Conservation (phyloP, 2,888 invertebrate genomes). For the Drosophila ezoana region DNA sequence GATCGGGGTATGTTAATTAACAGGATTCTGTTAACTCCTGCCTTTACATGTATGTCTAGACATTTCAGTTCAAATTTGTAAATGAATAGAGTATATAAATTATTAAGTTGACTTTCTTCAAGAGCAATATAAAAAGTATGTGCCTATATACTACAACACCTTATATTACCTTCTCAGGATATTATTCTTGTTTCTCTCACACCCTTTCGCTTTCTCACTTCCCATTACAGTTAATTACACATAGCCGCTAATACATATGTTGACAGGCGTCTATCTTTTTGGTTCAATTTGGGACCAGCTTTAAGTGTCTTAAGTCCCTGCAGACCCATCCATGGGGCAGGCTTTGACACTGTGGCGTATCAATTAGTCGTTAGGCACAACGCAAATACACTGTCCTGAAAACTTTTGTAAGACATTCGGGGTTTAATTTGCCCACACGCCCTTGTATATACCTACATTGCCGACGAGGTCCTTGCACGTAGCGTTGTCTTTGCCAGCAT, state of each 20-base stretch:
- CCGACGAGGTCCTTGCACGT: constrained; percentile 23
- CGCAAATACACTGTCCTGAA: constrained; percentile 36
- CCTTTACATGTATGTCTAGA: too few relatives aligned
- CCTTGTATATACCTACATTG: constrained; percentile 7
- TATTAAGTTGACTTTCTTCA: too few relatives aligned
- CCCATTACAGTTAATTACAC: constrained; percentile 47
- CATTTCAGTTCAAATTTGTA: too few relatives aligned
- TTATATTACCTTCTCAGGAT: too few relatives aligned
- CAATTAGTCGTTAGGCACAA: constrained; percentile 54
- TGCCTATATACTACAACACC: too few relatives aligned
- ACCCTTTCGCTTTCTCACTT: background rate
- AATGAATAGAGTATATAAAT: too few relatives aligned
- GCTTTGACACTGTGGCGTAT: constrained; percentile 50
- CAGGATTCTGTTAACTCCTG: too few relatives aligned
- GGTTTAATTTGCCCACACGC: constrained; percentile 32
- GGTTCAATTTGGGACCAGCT: constrained; percentile 30
- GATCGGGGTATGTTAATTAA: too few relatives aligned
- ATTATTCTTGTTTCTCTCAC: background rate
- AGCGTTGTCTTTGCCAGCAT: constrained; percentile 24
- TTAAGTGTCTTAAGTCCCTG: constrained; percentile 37
- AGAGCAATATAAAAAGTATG: too few relatives aligned
- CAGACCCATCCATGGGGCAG: constrained; percentile 19
- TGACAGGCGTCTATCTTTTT: constrained; percentile 59
- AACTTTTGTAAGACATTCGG: constrained; percentile 31
- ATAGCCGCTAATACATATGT: constrained; percentile 52